Base-by-base conservation (phyloP, 2,113 vertebrate species). In the Syrrhaptes paradoxus region DNA sequence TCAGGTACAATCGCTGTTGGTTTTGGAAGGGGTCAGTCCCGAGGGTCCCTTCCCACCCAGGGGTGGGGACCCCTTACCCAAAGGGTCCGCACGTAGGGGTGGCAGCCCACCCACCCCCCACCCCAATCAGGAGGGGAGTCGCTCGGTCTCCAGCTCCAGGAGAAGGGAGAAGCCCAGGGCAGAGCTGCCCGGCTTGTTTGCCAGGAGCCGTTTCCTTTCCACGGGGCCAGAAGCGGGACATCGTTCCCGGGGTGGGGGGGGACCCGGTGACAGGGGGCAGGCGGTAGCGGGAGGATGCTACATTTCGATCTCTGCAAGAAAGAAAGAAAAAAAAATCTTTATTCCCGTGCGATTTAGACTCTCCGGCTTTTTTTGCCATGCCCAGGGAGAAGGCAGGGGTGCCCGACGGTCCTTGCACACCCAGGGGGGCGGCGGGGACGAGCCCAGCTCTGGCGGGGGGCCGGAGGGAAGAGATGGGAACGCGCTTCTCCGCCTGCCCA, bases 51-150 rank as follows among this genome's bases (percentile, higher is more conserved):
- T 71, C 43, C 68, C 17, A 20, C 41, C 2, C 17, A 9, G n/a
- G 65, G 51, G 58, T 61, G 26, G 4, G 8, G 45, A 9, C 17
- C 28, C 51, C 46, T 55, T 65, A 62, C 6, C 41, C 46, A 38
- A 0, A 5, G 0, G 25, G 24, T 51, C 63, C 17, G 6, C 5
- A 12, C 48, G 34, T 28, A 22, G 5, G 58, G 75, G n/a, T 3
- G 24, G 41, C 86, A n/a, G 59, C 38, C 38, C 38, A 41, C 38
- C 38, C 38, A 41, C 38, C 36, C 32, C 84, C 20, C 31, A 28
- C 21, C 5, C 6, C 6, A 26, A 3, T 18, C 21, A 4, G 73
- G 38, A 11, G 21, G 13, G 7, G 19, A 41, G 58, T 17, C 2
- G 4, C 9, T 21, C 25, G 14, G 21, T 31, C 49, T 43, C 46